Evolutionary conservation across 1,140 invertebrate species (phyloP).

Genomic region (Phenacoccus solenopsis): DNA sequence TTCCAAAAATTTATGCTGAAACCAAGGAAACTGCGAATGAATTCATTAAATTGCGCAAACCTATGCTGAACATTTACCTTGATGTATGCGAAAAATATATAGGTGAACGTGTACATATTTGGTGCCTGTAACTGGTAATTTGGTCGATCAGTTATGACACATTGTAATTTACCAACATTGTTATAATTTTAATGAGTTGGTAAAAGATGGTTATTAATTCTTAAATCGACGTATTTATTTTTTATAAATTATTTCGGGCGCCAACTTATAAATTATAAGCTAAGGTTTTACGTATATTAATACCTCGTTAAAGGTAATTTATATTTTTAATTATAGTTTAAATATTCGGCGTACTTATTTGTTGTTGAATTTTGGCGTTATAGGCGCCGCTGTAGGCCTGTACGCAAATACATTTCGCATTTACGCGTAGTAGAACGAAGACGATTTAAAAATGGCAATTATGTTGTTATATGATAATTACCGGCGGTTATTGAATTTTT

Average conservation of each 20-base stretch:
- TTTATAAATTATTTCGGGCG: no score
- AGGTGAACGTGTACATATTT: neutral
- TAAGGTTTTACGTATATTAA: neutral
- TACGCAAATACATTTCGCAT: no score
- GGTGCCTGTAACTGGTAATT: neutral
- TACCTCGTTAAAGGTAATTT: neutral
- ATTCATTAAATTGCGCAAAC: neutral
- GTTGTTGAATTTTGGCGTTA: neutral
- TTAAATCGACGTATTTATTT: no score
- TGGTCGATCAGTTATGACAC: neutral
- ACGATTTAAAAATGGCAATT: neutral
- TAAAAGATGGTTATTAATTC: neutral
- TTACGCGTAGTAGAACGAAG: no score
- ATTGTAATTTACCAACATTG: neutral
- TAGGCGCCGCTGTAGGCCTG: neutral
- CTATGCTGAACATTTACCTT: neutral
- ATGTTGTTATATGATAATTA: constrained; percentile 3
- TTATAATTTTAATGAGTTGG: neutral
- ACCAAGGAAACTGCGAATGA: no score
- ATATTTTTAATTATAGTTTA: neutral
- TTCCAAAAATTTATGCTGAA: no score
- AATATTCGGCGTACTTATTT: neutral
- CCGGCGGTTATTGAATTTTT: neutral
- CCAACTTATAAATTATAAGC: neutral
- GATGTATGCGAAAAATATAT: neutral